Conservation (phyloP, 1,140 invertebrate genomes). For the Glossosoma conforme region DNA sequence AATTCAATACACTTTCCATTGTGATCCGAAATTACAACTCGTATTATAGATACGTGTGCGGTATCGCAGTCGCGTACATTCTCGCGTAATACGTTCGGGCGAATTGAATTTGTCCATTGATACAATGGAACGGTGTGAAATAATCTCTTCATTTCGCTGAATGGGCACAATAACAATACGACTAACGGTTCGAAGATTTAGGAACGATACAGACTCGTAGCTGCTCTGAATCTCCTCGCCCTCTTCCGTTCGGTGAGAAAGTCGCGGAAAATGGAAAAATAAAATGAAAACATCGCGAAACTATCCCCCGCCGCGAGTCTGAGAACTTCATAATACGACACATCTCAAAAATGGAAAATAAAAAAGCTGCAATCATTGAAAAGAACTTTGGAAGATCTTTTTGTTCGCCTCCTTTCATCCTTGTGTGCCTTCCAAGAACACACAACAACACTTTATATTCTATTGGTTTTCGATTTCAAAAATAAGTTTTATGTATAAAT, state of each 20-base stretch:
- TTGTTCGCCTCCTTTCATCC: too few species aligned
- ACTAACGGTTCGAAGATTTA: constrained; percentile 41
- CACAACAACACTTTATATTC: too few species aligned
- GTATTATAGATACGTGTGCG: not conserved
- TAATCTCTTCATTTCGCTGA: constrained; percentile 50
- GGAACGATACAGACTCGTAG: constrained; percentile 23
- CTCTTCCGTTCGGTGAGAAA: constrained; percentile 15
- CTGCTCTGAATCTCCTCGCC: too few species aligned
- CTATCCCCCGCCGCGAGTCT: constrained; percentile 1
- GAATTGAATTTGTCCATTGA: constrained; percentile 26
- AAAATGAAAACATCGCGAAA: constrained; percentile 2
- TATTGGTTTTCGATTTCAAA: too few species aligned
- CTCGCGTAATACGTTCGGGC: constrained; percentile 4
- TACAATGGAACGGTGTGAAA: constrained; percentile 34
- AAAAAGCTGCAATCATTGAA: constrained; percentile 1
- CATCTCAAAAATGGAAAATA: constrained; percentile 8
- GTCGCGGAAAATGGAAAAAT: not conserved
- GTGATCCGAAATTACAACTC: constrained; percentile 2
- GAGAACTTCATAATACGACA: constrained; percentile 3
- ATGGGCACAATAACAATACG: constrained; percentile 51
- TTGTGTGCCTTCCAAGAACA: too few species aligned
- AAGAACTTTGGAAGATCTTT: too few species aligned
- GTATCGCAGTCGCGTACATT: not conserved
- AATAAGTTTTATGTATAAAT: too few species aligned
- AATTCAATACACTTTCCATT: constrained; percentile 3